A percentile compares a stretch with the other conserved stretches of the same genome.
Conservation (phyloP, 2,797 vertebrate species). For the Acipenser ruthenus region DNA sequence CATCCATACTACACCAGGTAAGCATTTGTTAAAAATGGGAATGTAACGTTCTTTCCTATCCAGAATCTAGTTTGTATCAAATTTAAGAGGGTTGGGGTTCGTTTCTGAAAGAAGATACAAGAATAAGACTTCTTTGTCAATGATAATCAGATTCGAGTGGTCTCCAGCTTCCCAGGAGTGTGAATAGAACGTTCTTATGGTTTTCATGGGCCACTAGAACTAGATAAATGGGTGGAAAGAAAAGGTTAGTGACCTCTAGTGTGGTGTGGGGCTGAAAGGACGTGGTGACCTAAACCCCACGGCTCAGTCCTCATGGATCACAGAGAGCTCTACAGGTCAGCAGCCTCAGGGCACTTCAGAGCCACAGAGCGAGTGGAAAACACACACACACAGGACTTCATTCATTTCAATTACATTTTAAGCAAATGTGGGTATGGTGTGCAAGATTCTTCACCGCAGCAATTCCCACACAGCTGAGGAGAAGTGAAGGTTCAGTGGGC, state of each 20-base stretch:
- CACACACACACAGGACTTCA: slow-evolving; percentile 1
- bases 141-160: slow-evolving; percentile 48
- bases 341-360: slow-evolving; percentile 34
- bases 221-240: slow-evolving; percentile 57
- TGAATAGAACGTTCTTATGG: slow-evolving; percentile 47
- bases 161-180: slow-evolving; percentile 48
- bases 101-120: slow-evolving; percentile 30
- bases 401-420: slow-evolving; percentile 1
- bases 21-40: too few species aligned
- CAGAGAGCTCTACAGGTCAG: slow-evolving; percentile 44
- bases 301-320: slow-evolving; percentile 40
- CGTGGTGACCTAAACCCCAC: slow-evolving; percentile 28
- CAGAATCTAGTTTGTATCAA: not conserved
- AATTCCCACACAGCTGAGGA: too few species aligned
- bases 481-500: too few species aligned
- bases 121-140: slow-evolving; percentile 42
- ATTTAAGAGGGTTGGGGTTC: not conserved
- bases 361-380: slow-evolving; percentile 9
- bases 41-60: not conserved
- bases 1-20: too few species aligned
- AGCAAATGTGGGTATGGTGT: not conserved
- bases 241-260: slow-evolving; percentile 59
- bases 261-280: slow-evolving; percentile 40
- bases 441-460: too few species aligned
- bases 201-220: slow-evolving; percentile 57